These are phyloP conservation scores for Eonycteris spelaea DNA, from an alignment of 2,113 vertebrate species.

Conservation along the genomic window DNA sequence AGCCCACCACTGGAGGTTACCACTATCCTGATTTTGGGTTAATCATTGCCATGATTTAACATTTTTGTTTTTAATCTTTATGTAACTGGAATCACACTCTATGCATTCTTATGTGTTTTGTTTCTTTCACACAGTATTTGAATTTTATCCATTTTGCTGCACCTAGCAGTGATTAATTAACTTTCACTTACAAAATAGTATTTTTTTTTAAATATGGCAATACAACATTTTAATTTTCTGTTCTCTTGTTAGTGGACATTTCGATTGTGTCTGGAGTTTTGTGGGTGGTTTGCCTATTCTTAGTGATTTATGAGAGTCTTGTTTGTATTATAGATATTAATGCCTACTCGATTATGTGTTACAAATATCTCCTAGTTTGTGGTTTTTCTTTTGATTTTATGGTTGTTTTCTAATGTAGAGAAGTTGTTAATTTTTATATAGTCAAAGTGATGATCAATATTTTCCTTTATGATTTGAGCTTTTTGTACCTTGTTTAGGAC, in stretches of 20 bases:
- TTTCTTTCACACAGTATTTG: not conserved
- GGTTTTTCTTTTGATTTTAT: not conserved
- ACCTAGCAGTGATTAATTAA: not conserved
- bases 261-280: not conserved
- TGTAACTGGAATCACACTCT: not conserved
- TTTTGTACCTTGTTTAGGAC: not conserved
- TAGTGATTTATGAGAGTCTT: too few relatives aligned
- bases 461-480: not conserved
- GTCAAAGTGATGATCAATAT: not conserved
- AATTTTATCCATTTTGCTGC: not conserved
- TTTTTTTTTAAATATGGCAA: not conserved
- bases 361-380: not conserved
- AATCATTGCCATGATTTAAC: not conserved
- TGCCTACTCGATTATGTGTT: not conserved
- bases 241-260: not conserved
- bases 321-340: constrained; percentile 6
- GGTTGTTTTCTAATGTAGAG: not conserved
- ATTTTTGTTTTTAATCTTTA: not conserved
- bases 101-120: not conserved
- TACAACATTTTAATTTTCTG: not conserved
- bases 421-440: constrained; percentile 16
- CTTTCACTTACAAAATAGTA: not conserved
- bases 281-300: too few relatives aligned
- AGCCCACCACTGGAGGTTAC: not conserved
- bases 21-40: not conserved